Percentiles rank a stretch among this genome's conserved stretches.
phyloP scores from a whole-genome alignment of 2,113 vertebrate genomes.

The Ctenomys sociabilis region DNA sequence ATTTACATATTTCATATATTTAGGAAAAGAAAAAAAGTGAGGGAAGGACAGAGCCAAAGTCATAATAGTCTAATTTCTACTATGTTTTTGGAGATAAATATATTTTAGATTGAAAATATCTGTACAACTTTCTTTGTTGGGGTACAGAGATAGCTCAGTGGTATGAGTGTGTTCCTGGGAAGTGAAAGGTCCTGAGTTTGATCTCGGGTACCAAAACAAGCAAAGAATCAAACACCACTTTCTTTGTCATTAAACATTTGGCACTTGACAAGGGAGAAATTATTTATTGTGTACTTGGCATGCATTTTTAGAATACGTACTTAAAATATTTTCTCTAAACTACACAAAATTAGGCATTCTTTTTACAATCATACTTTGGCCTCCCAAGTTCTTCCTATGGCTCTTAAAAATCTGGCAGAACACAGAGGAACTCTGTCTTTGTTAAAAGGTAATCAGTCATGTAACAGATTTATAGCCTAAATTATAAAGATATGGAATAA shows the following conservation, averaged over 20 bases:
- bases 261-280: not conserved
- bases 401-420: constrained; percentile 15
- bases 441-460: constrained; percentile 18
- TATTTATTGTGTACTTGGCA: not conserved
- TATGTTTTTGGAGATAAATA: not conserved
- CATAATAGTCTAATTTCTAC: not conserved
- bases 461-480: constrained; percentile 63
- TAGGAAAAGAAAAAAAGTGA: not conserved
- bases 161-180: too few species aligned
- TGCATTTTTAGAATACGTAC: not conserved
- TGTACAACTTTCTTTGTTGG: not conserved
- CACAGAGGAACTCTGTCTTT: constrained; percentile 5
- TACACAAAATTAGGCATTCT: not conserved
- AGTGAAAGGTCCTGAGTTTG: too few species aligned
- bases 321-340: not conserved
- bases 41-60: not conserved
- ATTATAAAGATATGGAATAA: constrained; percentile 60
- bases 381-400: not conserved
- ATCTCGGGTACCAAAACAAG: too few species aligned
- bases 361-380: constrained; percentile 6
- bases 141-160: too few species aligned
- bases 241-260: not conserved
- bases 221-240: not conserved
- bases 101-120: not conserved
- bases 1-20: not conserved